Percentiles rank a stretch among this genome's conserved stretches.
Conservation (phyloP, 2,113 vertebrate genomes). For the Pomatostomus ruficeps region DNA sequence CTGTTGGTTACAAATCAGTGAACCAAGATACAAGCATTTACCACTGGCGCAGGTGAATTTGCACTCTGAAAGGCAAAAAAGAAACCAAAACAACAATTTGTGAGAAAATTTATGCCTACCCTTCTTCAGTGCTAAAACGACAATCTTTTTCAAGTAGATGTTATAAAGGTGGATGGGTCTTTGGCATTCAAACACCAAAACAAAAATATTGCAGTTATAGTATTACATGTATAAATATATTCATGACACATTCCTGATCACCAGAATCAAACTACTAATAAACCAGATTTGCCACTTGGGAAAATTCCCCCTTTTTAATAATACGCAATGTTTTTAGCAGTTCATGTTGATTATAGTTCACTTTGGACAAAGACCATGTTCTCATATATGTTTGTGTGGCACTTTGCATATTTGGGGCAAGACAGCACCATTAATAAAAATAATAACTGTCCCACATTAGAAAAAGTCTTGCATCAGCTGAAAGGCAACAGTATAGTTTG, state of each 20-base stretch:
- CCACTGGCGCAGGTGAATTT: slow-evolving; percentile 97
- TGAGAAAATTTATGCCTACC: background rate
- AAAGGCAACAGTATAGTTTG: background rate
- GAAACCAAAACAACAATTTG: slow-evolving; percentile 21
- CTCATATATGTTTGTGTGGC: background rate
- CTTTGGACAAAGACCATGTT: background rate
- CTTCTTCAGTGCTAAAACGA: background rate
- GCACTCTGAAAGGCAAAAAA: slow-evolving; percentile 83
- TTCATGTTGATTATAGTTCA: background rate
- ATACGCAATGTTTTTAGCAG: background rate
- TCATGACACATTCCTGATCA: background rate
- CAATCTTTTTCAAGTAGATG: background rate
- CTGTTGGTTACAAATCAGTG: slow-evolving; percentile 95
- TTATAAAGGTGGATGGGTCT: background rate
- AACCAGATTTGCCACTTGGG: background rate
- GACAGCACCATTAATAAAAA: background rate
- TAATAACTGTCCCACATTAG: background rate
- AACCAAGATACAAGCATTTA: slow-evolving; percentile 93
- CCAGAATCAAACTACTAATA: background rate
- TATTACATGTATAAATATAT: background rate
- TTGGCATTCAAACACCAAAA: background rate
- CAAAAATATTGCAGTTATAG: background rate
- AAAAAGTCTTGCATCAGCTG: background rate
- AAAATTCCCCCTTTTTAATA: background rate
- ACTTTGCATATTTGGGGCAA: background rate